Conservation (phyloP, 2,797 vertebrate species). For the Girardinus metallicus region DNA sequence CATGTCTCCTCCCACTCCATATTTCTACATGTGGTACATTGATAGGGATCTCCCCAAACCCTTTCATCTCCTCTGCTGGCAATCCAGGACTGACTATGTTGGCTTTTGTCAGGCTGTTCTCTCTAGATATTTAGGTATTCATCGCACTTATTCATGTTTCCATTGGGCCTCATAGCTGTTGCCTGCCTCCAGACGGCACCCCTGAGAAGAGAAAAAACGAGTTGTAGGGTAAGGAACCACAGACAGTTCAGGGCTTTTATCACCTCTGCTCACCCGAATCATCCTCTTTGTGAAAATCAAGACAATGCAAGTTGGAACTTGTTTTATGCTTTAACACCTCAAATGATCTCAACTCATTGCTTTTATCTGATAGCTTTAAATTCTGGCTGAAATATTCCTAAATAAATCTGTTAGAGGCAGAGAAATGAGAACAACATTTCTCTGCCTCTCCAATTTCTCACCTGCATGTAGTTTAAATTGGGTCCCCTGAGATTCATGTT, state of each 20-base stretch:
- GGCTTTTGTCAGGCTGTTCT: slow-evolving; percentile 70
- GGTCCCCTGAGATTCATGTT: slow-evolving; percentile 57
- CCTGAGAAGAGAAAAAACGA: slow-evolving; percentile 55
- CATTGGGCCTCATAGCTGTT: slow-evolving; percentile 58
- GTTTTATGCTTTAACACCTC: slow-evolving; percentile 50
- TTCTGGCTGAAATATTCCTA: slow-evolving; percentile 51
- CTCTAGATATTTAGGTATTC: slow-evolving; percentile 72
- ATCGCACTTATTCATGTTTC: slow-evolving; percentile 57
- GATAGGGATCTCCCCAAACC: slow-evolving; percentile 67
- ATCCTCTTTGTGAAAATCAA: slow-evolving; percentile 36
- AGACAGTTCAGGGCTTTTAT: slow-evolving; percentile 75
- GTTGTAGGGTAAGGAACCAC: slow-evolving; percentile 54
- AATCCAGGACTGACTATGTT: slow-evolving; percentile 58
- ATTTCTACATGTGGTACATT: slow-evolving; percentile 52
- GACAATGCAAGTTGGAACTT: slow-evolving; percentile 24
- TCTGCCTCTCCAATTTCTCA: slow-evolving; percentile 60
- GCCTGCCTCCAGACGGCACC: slow-evolving; percentile 59
- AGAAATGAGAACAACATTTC: slow-evolving; percentile 44
- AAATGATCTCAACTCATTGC: slow-evolving; percentile 53
- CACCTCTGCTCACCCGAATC: slow-evolving; percentile 69
- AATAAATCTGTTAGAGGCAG: slow-evolving; percentile 57
- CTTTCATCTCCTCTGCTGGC: slow-evolving; percentile 46
- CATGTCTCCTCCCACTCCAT: slow-evolving; percentile 44
- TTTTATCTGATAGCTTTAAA: slow-evolving; percentile 45
- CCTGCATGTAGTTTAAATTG: slow-evolving; percentile 63